Percentiles rank a stretch among this genome's conserved stretches.
Evolutionary conservation across 2,113 vertebrate genomes (phyloP).

Genomic region (Entomyzon cyanotis): DNA sequence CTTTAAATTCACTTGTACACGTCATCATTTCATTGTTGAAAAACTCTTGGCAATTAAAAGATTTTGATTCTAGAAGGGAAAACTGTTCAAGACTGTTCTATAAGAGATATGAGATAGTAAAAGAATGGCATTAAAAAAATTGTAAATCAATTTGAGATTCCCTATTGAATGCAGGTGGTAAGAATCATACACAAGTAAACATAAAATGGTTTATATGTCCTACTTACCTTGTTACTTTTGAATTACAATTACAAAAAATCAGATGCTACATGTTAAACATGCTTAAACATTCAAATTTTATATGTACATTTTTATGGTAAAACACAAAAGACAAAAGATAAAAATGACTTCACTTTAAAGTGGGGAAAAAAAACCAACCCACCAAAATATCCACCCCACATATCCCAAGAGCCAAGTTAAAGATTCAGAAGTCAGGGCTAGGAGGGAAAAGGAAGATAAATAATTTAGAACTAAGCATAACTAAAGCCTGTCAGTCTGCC

Average conservation of each 20-base stretch:
- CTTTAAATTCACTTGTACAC: not conserved
- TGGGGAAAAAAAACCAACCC: not conserved
- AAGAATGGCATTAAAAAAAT: not conserved
- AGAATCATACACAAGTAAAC: not conserved
- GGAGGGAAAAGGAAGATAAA: slow-evolving; percentile 67
- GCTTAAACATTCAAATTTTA: not conserved
- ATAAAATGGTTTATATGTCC: not conserved
- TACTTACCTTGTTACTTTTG: not conserved
- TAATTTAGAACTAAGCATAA: slow-evolving; percentile 74
- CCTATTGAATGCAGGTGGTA: not conserved
- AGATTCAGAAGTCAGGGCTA: slow-evolving; percentile 56
- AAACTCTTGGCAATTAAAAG: not conserved
- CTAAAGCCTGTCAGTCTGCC: slow-evolving; percentile 66
- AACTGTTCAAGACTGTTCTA: not conserved
- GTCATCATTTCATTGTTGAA: not conserved
- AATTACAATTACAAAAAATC: not conserved
- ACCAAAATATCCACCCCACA: not conserved
- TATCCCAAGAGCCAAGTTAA: slow-evolving; percentile 64
- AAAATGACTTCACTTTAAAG: slow-evolving; percentile 56
- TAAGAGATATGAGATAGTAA: not conserved
- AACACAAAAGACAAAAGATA: slow-evolving; percentile 56
- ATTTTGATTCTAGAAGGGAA: not conserved
- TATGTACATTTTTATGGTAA: not conserved
- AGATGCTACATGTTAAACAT: not conserved
- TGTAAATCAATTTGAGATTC: not conserved